These are phyloP conservation scores for Lepus europaeus DNA, from an alignment of 2,113 vertebrate species.

Conservation along the genomic window DNA sequence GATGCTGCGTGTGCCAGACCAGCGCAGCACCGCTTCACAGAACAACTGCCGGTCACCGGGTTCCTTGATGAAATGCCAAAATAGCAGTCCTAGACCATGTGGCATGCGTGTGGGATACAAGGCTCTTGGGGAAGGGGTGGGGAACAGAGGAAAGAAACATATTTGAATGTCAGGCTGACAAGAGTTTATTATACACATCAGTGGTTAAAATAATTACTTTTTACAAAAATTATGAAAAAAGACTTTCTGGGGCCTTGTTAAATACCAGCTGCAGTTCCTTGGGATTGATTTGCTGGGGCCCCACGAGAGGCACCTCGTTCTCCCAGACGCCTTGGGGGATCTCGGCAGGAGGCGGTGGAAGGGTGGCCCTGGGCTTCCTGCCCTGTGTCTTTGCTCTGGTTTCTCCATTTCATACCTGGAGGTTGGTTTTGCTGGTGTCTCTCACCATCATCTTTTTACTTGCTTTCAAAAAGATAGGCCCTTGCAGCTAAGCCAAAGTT, in stretches of 20 bases:
- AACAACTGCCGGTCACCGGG: constrained; percentile 58
- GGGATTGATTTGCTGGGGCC: constrained; percentile 49
- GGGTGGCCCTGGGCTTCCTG: neutral
- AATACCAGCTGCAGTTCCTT: constrained; percentile 65
- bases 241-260: constrained; percentile 53
- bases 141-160: constrained; percentile 76
- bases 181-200: constrained; percentile 80
- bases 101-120: constrained; percentile 54
- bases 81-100: constrained; percentile 67
- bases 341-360: constrained; percentile 71
- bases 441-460: constrained; percentile 20
- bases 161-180: constrained; percentile 83
- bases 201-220: constrained; percentile 81
- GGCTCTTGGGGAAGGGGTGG: constrained; percentile 48
- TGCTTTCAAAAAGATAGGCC: constrained; percentile 9
- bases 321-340: constrained; percentile 71
- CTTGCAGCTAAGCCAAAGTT: constrained; percentile 48
- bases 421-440: constrained; percentile 62
- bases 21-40: neutral
- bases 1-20: neutral
- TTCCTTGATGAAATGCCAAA: constrained; percentile 65
- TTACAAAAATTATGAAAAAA: constrained; percentile 63
- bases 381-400: constrained; percentile 62
- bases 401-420: constrained; percentile 78
- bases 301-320: constrained; percentile 70